Base-by-base conservation (phyloP, 2,888 invertebrate species). In the Tridacna gigas region DNA sequence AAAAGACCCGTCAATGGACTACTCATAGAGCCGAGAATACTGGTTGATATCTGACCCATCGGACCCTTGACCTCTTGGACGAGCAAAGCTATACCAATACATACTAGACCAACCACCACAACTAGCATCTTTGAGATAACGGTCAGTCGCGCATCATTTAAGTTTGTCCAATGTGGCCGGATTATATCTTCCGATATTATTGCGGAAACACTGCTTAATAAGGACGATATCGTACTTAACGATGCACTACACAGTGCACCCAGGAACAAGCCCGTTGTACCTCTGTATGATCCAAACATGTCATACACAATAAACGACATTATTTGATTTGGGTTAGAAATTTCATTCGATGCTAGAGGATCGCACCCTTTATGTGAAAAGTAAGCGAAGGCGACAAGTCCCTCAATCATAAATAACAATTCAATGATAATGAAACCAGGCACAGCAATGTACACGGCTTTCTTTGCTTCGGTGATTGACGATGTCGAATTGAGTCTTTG, bases 321-420 rank as follows among this genome's bases (percentile, higher is more conserved):
- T 15, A 84, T 78, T 63, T 83, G 84, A 69, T 84, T 80, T 11
- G 80, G 84, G 67, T 84, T 84, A n/a, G 80, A 69, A 63, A 80
- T 84, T 60, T 69, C 37, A 18, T 78, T 71, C 20, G 84, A 77
- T 9, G 84, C 84, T 4, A 84, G 56, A 7, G 84, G 84, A 47
- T 84, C 84, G 37, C 83, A 83, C 0, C 83, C 83, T 74, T 83
- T 83, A 15, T 77, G n/a, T 7, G 56, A 25, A 74, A 80, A 78
- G 66, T 84, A 84, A 63, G 84, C 84, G 75, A 78, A 84, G 9
- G 75, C 80, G 7, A 84, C 78, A 11, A 84, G 75, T 13, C 84
- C 84, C 71, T 84, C 78, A n/a, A 28, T 51, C 84, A 84, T 75
- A 28, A 80, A 80, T 13, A 80, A 11, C 18, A 80, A 11, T 15